Base-by-base conservation (phyloP, 2,888 invertebrate genomes). In the Tineola bisselliella region DNA sequence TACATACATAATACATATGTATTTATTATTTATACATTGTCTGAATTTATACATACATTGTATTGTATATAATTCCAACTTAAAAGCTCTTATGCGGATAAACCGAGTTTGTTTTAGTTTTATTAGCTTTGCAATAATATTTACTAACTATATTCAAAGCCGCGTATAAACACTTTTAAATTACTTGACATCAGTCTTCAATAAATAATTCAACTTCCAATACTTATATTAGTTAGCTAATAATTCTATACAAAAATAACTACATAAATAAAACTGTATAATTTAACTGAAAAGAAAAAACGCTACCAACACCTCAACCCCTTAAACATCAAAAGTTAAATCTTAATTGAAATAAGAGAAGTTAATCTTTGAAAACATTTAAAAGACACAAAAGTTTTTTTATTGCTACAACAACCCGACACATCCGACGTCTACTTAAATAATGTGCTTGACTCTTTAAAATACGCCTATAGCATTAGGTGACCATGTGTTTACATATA, bases 281-380 rank as follows among this genome's bases (percentile, higher is more conserved):
- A 38, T 38, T 12, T 31, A n/a, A 38, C 10, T 38, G 2, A 38
- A 38, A 12, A 38, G n/a, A 38, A 38, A 38, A 38, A 25, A 25
- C 25, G 6, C 25, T 10, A 38, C 31, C 31, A n/a, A 38, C 38
- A 38, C 10, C n/a, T 38, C 38, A 6, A 10, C 38, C 38, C 38
- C 38, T 38, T 6, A 38, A 38, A 38, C 38, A 38, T 54, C 8
- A 54, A 54, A 58, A 33, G 33, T 33, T 30, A 13, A n/a, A 19
- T 33, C 15, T 58, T 58, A 33, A 58, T 58, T 58, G 58, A 30
- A 58, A 58, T 33, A 58, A 58, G 58, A 58, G 58, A 33, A 31
- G 58, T 31, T 58, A 58, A 58, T 58, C 58, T 58, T n/a, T 58
- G 33, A n/a, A 3, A 58, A 33, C 58, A 17, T 58, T 58, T 33